These are phyloP conservation scores for Aradophagus sp. DNA, from an alignment of 1,140 invertebrate species.

Conservation along the genomic window DNA sequence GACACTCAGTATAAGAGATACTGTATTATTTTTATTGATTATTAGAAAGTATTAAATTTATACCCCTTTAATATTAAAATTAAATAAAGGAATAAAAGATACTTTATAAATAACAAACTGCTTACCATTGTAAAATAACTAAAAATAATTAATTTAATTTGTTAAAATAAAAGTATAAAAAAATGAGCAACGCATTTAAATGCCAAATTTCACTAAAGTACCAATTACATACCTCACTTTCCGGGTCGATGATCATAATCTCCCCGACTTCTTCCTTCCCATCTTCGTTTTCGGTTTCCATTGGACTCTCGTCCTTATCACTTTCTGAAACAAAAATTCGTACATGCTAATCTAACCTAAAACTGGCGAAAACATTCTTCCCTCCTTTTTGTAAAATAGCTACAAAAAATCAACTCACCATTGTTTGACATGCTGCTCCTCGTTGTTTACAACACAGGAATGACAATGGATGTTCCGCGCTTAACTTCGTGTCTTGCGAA, in stretches of 20 bases:
- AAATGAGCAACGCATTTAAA: too few species aligned
- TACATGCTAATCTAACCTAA: conserved; percentile 3
- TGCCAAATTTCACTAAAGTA: not conserved
- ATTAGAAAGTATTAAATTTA: too few species aligned
- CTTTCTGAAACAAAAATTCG: not conserved
- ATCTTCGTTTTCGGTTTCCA: conserved; percentile 3
- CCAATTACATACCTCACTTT: conserved; percentile 63
- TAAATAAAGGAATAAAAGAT: too few species aligned
- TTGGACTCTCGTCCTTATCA: not conserved
- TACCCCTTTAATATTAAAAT: too few species aligned
- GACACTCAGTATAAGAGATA: too few species aligned
- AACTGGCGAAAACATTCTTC: not conserved
- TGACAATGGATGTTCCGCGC: too few species aligned
- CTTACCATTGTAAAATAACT: too few species aligned
- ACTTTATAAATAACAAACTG: too few species aligned
- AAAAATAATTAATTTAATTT: not conserved
- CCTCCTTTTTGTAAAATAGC: too few species aligned
- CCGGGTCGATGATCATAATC: conserved; percentile 67
- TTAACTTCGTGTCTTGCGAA: too few species aligned
- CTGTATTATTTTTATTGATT: too few species aligned
- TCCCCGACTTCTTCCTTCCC: conserved; percentile 36
- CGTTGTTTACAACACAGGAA: conserved; percentile 3
- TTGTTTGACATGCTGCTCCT: conserved; percentile 7
- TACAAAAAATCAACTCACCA: not conserved
- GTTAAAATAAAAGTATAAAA: conserved; percentile 5